These are phyloP conservation scores for Isichthys henryi DNA, from an alignment of 2,113 vertebrate genomes.

Conservation along the genomic window DNA sequence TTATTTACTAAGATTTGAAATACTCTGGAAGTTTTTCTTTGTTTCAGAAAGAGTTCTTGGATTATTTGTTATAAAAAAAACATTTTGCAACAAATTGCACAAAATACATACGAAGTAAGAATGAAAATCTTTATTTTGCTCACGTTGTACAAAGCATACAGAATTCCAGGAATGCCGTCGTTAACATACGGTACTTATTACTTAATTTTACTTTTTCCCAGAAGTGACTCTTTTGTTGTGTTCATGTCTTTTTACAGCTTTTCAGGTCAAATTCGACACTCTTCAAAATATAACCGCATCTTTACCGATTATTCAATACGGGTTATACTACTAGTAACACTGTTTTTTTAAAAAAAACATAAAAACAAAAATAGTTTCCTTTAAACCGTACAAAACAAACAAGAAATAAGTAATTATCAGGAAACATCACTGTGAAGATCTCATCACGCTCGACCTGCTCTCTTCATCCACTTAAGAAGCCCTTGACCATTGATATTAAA, in stretches of 20 bases:
- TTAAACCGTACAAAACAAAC: slow-evolving; percentile 51
- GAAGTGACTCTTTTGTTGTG: slow-evolving; percentile 54
- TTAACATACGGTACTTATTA: slow-evolving; percentile 44
- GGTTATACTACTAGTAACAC: slow-evolving; percentile 43
- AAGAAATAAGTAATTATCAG: slow-evolving; percentile 36
- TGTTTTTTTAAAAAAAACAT: slow-evolving; percentile 52
- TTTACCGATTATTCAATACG: slow-evolving; percentile 38
- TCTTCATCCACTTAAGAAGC: slow-evolving; percentile 38
- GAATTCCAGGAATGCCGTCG: slow-evolving; percentile 54
- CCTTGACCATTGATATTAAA: slow-evolving; percentile 35
- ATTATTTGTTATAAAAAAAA: background rate
- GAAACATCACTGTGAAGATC: slow-evolving; percentile 54
- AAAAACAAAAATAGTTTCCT: slow-evolving; percentile 45
- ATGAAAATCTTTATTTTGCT: slow-evolving; percentile 62
- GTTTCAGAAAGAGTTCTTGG: background rate
- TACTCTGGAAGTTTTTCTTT: background rate
- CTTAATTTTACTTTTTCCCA: slow-evolving; percentile 42
- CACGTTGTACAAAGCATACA: slow-evolving; percentile 62
- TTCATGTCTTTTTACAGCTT: slow-evolving; percentile 66
- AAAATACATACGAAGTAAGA: slow-evolving; percentile 29
- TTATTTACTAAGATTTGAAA: background rate
- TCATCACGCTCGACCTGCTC: slow-evolving; percentile 55
- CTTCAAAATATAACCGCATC: slow-evolving; percentile 47
- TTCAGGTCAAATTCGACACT: slow-evolving; percentile 53
- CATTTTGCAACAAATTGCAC: slow-evolving; percentile 2